phyloP scores from a whole-genome alignment of 2,797 vertebrate species.

The Protosalanx chinensis region DNA sequence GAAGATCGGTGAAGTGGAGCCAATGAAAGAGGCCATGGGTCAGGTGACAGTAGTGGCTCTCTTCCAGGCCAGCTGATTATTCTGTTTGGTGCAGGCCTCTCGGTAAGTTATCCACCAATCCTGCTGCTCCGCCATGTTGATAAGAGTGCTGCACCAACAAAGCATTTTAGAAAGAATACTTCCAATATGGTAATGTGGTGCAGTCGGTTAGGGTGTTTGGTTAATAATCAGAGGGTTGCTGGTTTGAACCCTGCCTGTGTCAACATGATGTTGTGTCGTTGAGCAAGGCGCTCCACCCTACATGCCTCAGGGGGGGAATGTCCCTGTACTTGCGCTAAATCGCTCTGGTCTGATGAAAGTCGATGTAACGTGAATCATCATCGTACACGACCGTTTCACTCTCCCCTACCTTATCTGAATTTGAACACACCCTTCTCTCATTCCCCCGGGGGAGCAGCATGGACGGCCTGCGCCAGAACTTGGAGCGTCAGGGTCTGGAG shows the following conservation, averaged over 20 bases:
- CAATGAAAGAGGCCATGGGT: conserved; percentile 79
- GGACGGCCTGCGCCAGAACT: conserved; percentile 80
- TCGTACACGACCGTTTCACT: background rate
- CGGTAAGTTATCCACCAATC: conserved; percentile 64
- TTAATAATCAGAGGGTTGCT: no score
- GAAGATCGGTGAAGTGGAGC: conserved; percentile 77
- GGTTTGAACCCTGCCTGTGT: no score
- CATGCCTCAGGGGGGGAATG: no score
- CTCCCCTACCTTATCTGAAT: background rate
- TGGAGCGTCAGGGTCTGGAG: conserved; percentile 78
- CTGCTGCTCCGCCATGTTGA: background rate
- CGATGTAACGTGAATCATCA: no score
- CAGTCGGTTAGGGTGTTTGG: no score
- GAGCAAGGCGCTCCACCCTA: no score
- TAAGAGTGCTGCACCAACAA: no score
- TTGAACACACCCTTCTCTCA: background rate
- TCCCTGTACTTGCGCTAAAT: no score
- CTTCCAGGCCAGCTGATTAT: conserved; percentile 88
- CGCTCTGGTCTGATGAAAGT: no score
- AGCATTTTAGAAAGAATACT: no score
- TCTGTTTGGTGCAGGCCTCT: conserved; percentile 90
- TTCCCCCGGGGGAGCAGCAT: conserved; percentile 66
- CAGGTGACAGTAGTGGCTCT: conserved; percentile 87
- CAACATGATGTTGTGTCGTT: no score
- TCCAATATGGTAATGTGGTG: no score